phyloP scores from a whole-genome alignment of 1,140 invertebrate genomes.

The Acromyrmex charruanus region DNA sequence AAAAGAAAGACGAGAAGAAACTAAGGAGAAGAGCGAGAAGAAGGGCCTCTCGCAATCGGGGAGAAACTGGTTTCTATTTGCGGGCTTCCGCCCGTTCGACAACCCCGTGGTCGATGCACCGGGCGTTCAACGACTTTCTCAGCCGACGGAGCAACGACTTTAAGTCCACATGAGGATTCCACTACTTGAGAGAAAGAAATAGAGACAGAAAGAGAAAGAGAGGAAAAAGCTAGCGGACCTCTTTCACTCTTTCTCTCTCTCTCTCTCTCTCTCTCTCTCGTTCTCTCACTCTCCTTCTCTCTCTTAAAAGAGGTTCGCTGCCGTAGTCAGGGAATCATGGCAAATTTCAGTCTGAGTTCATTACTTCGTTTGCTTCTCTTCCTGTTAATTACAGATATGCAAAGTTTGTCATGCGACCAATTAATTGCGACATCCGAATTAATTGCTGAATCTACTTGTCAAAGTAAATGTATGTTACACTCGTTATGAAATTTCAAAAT shows the following conservation, averaged over 20 bases:
- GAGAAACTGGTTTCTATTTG: constrained; percentile 61
- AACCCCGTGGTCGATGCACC: constrained; percentile 58
- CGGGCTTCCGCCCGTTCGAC: constrained; percentile 42
- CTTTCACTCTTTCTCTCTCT: no score
- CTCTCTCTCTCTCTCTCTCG: no score
- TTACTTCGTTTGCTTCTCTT: constrained; percentile 3
- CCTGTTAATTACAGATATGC: background rate
- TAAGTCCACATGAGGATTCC: background rate
- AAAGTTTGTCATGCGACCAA: background rate
- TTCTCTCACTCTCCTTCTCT: no score
- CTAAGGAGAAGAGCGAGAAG: background rate
- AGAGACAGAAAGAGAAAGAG: background rate
- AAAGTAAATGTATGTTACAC: background rate
- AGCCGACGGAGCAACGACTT: constrained; percentile 30
- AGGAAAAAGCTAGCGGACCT: background rate
- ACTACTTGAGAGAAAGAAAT: background rate
- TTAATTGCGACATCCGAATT: background rate
- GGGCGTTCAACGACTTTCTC: constrained; percentile 55
- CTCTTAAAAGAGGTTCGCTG: no score
- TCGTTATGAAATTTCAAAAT: background rate
- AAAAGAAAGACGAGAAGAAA: background rate
- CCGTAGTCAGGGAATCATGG: no score
- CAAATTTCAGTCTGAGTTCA: background rate
- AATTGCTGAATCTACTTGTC: background rate
- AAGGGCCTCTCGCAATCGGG: constrained; percentile 5